Evolutionary conservation across 2,888 invertebrate species (phyloP).

Genomic region (Trachelus troglodyta): DNA sequence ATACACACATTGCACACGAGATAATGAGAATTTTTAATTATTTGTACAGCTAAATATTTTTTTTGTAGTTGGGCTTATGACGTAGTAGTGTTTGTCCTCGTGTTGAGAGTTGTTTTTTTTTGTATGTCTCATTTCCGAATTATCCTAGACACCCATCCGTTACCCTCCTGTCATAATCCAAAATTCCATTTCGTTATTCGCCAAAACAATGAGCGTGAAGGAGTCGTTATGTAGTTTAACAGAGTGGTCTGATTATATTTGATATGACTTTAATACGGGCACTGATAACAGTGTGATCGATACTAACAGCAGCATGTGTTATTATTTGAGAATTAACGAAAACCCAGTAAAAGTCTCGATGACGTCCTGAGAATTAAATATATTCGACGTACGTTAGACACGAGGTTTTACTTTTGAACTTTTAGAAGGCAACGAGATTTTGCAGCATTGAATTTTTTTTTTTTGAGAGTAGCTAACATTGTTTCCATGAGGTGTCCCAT

Average conservation of each 20-base stretch:
- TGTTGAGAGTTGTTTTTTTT: conserved; percentile 21
- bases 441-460: background rate
- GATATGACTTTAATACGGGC: conserved; percentile 15
- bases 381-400: background rate
- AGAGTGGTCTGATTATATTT: conserved; percentile 9
- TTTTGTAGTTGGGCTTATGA: conserved; percentile 34
- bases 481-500: background rate
- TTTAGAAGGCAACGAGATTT: background rate
- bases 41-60: conserved; percentile 7
- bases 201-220: background rate
- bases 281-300: conserved; percentile 27
- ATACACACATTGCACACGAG: background rate
- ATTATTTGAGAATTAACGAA: background rate
- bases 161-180: conserved; percentile 16
- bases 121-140: conserved; percentile 16
- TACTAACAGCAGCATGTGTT: conserved; percentile 47
- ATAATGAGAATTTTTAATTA: background rate
- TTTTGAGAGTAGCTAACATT: background rate
- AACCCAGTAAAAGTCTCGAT: background rate
- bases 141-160: background rate
- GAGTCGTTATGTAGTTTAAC: conserved; percentile 2
- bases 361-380: background rate
- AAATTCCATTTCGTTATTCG: background rate
- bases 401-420: background rate
- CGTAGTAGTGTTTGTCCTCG: conserved; percentile 32